These are phyloP conservation scores for Aphidius gifuensis DNA, from an alignment of 1,140 invertebrate genomes.

Conservation along the genomic window DNA sequence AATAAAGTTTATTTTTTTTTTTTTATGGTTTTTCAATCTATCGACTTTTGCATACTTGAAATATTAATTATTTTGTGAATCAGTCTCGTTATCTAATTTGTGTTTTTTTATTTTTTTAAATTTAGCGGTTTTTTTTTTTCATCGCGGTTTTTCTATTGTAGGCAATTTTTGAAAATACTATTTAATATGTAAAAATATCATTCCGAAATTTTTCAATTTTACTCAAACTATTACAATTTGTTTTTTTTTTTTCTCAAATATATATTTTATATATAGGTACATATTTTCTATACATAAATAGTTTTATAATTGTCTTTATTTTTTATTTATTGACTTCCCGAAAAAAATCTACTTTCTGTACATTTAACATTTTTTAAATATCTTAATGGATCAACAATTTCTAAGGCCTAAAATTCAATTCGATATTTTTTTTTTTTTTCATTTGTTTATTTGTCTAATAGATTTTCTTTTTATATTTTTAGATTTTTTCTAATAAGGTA, in stretches of 20 bases:
- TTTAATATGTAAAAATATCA: too few species aligned
- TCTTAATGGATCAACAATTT: slow-evolving; percentile 33
- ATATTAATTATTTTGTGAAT: too few species aligned
- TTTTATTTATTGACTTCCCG: neutral
- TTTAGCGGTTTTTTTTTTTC: too few species aligned
- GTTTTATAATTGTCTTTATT: neutral
- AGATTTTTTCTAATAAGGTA: slow-evolving; percentile 15
- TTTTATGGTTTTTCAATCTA: too few species aligned
- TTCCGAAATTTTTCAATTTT: slow-evolving; percentile 13
- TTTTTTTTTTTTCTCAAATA: neutral
- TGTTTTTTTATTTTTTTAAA: too few species aligned
- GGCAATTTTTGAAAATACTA: too few species aligned
- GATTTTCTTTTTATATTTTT: too few species aligned
- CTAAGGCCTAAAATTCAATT: slow-evolving; percentile 28
- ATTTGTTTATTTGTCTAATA: slow-evolving; percentile 1
- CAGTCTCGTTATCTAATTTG: too few species aligned
- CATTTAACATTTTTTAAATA: slow-evolving; percentile 35
- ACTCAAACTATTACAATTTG: neutral
- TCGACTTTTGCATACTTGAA: too few species aligned
- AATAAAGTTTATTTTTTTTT: too few species aligned
- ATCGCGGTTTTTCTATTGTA: too few species aligned
- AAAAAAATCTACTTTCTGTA: slow-evolving; percentile 26
- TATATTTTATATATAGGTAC: neutral
- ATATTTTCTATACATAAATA: neutral
- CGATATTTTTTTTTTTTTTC: slow-evolving; percentile 2